phyloP scores from a whole-genome alignment of 2,113 vertebrate genomes.

The Oncorhynchus masou region DNA sequence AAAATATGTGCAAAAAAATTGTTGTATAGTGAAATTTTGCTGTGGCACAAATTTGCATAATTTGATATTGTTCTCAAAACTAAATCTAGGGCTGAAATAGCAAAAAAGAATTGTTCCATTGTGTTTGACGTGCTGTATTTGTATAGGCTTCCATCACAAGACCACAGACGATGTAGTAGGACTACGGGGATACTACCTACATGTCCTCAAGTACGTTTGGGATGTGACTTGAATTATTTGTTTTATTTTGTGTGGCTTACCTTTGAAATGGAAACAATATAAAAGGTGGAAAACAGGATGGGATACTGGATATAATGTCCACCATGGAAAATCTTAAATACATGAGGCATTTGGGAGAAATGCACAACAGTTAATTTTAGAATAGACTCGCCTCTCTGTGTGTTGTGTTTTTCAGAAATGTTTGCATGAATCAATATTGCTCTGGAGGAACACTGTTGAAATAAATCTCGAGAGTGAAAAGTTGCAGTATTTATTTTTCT shows the following conservation, averaged over 20 bases:
- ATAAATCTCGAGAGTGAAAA: slow-evolving; percentile 51
- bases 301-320: not conserved
- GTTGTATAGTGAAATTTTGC: slow-evolving; percentile 41
- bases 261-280: not conserved
- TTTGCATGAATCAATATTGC: slow-evolving; percentile 63
- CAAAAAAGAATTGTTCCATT: slow-evolving; percentile 3
- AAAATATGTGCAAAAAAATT: slow-evolving; percentile 32
- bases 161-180: not conserved
- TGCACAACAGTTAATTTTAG: not conserved
- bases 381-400: slow-evolving; percentile 18
- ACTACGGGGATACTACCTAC: not conserved
- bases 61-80: slow-evolving; percentile 11
- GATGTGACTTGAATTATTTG: not conserved
- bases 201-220: not conserved
- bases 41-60: slow-evolving; percentile 41
- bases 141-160: not conserved
- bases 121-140: slow-evolving; percentile 9
- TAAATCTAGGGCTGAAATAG: slow-evolving; percentile 2
- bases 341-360: not conserved
- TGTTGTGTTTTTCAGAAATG: slow-evolving; percentile 53
- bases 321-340: slow-evolving; percentile 8
- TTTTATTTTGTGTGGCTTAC: not conserved
- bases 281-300: not conserved
- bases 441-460: slow-evolving; percentile 57
- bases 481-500: slow-evolving; percentile 5